Evolutionary conservation across 1,140 invertebrate genomes (phyloP).

Genomic region (Drosophila ogumai): DNA sequence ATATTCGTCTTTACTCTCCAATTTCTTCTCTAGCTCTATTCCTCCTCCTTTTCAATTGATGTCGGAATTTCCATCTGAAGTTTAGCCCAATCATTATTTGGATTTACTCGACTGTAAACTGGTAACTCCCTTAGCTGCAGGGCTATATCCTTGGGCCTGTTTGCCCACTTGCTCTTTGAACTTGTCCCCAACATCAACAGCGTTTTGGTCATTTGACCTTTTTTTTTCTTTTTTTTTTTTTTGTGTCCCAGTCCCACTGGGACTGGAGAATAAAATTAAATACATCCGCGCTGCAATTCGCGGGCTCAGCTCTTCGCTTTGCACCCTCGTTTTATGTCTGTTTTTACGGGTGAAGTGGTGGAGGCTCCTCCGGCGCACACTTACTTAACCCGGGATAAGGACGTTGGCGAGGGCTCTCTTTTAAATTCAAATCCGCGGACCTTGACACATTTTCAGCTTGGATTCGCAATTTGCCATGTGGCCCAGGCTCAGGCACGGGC

Average conservation of each 20-base stretch:
- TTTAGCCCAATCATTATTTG: constrained; percentile 34
- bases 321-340: constrained; percentile 63
- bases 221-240: constrained; percentile 15
- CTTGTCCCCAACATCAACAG: constrained; percentile 46
- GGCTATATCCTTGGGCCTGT: constrained; percentile 3
- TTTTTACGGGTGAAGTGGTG: constrained; percentile 56
- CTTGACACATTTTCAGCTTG: constrained; percentile 76
- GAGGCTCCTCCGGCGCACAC: constrained; percentile 30
- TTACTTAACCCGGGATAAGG: constrained; percentile 68
- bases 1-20: too few species aligned
- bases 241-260: constrained; percentile 16
- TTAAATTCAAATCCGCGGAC: constrained; percentile 71
- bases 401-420: constrained; percentile 33
- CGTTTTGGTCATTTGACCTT: constrained; percentile 63
- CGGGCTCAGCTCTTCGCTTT: constrained; percentile 44
- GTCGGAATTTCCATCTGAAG: constrained; percentile 13
- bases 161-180: constrained; percentile 46
- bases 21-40: background rate
- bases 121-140: constrained; percentile 12
- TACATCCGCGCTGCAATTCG: constrained; percentile 60
- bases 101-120: constrained; percentile 36
- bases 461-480: constrained; percentile 48
- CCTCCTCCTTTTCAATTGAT: constrained; percentile 2
- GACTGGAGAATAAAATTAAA: constrained; percentile 73
- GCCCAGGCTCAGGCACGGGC: constrained; percentile 1